Evolutionary conservation across 2,797 vertebrate genomes (phyloP).

Genomic region (Peromyscus attwateri): DNA sequence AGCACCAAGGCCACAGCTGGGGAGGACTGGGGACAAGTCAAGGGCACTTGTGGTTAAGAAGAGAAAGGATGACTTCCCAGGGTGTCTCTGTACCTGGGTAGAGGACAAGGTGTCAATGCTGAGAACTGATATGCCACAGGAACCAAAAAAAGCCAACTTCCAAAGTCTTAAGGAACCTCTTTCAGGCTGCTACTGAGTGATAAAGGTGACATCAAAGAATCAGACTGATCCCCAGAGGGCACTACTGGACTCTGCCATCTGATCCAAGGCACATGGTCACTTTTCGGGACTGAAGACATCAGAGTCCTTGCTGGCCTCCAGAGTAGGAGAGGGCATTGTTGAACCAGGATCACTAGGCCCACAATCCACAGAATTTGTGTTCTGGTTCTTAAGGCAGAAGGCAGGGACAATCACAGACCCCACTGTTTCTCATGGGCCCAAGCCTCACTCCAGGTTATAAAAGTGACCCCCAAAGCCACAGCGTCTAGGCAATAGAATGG

Average conservation of each 20-base stretch:
- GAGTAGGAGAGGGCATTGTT: background rate
- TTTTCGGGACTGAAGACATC: conserved; percentile 66
- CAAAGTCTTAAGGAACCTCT: conserved; percentile 88
- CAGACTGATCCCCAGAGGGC: conserved; percentile 73
- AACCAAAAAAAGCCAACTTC: conserved; percentile 78
- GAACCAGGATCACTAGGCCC: background rate
- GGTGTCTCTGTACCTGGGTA: background rate
- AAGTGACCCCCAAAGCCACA: background rate
- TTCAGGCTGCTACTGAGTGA: conserved; percentile 86
- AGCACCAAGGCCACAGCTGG: background rate
- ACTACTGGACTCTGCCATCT: conserved; percentile 72
- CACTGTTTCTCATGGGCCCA: background rate
- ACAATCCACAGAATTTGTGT: background rate
- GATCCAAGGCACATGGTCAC: conserved; percentile 87
- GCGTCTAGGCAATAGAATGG: background rate
- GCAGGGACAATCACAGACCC: background rate
- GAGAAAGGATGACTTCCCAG: conserved; percentile 65
- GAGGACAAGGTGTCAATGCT: background rate
- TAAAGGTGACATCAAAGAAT: conserved; percentile 81
- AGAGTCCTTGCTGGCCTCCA: conserved; percentile 75
- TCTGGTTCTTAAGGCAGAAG: background rate
- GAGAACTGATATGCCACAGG: conserved; percentile 27
- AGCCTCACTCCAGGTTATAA: background rate
- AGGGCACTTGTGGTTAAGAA: background rate
- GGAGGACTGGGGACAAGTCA: conserved; percentile 1